Conservation (phyloP, 1,140 invertebrate species). For the Eupristina koningsbergeri region DNA sequence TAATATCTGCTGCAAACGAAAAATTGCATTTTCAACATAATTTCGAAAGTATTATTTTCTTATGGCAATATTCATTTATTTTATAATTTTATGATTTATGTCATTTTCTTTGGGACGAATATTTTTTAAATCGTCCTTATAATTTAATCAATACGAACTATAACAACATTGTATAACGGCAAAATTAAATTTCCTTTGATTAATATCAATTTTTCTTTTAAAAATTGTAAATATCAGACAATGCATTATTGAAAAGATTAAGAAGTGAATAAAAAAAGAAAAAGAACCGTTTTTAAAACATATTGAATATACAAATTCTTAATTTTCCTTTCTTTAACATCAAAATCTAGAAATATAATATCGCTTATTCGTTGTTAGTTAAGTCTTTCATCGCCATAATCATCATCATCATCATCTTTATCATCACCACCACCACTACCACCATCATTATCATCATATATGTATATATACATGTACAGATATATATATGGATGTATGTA, state of each 20-base stretch:
- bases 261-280: conserved; percentile 11
- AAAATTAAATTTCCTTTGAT: neutral
- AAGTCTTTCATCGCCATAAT: conserved; percentile 40
- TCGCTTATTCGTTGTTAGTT: conserved; percentile 51
- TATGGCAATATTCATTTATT: neutral
- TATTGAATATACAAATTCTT: neutral
- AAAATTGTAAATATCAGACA: neutral
- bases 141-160: neutral
- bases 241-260: neutral
- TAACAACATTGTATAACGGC: neutral
- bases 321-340: conserved; percentile 4
- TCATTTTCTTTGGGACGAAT: neutral
- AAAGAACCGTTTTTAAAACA: neutral
- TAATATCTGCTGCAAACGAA: neutral
- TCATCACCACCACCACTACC: too few species aligned
- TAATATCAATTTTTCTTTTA: neutral
- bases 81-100: neutral
- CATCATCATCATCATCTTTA: conserved; percentile 19
- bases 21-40: too few species aligned
- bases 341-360: conserved; percentile 50
- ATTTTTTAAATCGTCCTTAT: neutral
- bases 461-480: too few species aligned
- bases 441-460: too few species aligned
- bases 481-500: too few species aligned
- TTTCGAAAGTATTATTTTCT: too few species aligned